A percentile compares a stretch with the other conserved stretches of the same genome.
Conservation (phyloP, 1,140 invertebrate species). For the Bicyclus anynana region DNA sequence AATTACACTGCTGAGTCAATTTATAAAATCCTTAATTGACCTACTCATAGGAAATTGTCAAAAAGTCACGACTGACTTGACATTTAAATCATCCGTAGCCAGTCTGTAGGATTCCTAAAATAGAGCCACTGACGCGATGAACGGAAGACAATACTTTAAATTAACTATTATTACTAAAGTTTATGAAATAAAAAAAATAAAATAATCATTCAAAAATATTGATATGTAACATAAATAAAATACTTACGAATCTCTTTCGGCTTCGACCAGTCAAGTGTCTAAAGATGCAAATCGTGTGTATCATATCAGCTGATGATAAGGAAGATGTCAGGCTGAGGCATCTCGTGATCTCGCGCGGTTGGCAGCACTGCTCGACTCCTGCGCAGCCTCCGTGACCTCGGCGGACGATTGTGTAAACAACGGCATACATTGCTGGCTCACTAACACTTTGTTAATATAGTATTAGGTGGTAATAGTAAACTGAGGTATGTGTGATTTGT, state of each 20-base stretch:
- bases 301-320: conserved; percentile 68
- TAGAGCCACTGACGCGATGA: neutral
- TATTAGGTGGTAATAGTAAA: neutral
- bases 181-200: neutral
- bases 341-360: conserved; percentile 66
- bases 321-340: conserved; percentile 54
- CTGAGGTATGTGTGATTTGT: no score
- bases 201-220: neutral
- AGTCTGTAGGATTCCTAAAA: neutral
- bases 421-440: conserved; percentile 24
- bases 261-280: neutral
- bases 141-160: neutral
- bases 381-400: conserved; percentile 55
- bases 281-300: neutral
- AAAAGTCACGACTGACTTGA: no score
- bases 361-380: conserved; percentile 51
- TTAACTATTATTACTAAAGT: neutral
- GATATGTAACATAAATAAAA: neutral
- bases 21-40: no score
- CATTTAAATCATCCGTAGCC: neutral
- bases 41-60: no score
- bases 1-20: no score
- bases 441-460: neutral
- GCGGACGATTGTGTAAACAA: conserved; percentile 18
- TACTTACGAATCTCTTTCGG: neutral